Percentiles rank a stretch among this genome's conserved stretches.
phyloP scores from a whole-genome alignment of 2,888 invertebrate species.

The Lochmaea crataegi region DNA sequence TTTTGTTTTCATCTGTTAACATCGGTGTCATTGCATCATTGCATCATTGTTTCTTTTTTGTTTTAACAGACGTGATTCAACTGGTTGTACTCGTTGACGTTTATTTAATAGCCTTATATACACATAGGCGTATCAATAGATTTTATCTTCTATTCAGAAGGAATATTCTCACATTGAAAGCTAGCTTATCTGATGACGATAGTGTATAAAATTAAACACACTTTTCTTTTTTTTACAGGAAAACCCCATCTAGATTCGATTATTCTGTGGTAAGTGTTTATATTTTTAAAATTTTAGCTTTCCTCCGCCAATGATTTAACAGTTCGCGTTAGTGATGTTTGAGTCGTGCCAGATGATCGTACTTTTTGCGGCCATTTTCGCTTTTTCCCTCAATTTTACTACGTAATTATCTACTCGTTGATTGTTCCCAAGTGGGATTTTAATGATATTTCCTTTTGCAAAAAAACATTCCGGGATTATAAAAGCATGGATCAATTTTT shows the following conservation, averaged over 20 bases:
- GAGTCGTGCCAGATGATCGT: background rate
- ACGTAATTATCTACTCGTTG: background rate
- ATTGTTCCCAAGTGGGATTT: background rate
- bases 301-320: background rate
- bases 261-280: no score
- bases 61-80: slow-evolving; percentile 19
- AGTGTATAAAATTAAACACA: no score
- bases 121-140: background rate
- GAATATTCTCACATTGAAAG: background rate
- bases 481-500: background rate
- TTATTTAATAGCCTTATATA: slow-evolving; percentile 13
- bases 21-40: slow-evolving; percentile 9
- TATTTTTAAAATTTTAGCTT: no score
- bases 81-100: slow-evolving; percentile 29
- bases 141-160: background rate
- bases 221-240: no score
- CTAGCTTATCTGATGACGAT: no score
- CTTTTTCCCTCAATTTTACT: background rate
- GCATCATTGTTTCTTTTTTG: slow-evolving; percentile 23
- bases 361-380: slow-evolving; percentile 3
- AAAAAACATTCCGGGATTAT: background rate
- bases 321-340: background rate
- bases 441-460: background rate
- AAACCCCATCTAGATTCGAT: no score
- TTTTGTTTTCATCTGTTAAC: slow-evolving; percentile 23